phyloP scores from a whole-genome alignment of 37 sponge, comb jelly and placozoan genomes.

The Oopsacas minuta region DNA sequence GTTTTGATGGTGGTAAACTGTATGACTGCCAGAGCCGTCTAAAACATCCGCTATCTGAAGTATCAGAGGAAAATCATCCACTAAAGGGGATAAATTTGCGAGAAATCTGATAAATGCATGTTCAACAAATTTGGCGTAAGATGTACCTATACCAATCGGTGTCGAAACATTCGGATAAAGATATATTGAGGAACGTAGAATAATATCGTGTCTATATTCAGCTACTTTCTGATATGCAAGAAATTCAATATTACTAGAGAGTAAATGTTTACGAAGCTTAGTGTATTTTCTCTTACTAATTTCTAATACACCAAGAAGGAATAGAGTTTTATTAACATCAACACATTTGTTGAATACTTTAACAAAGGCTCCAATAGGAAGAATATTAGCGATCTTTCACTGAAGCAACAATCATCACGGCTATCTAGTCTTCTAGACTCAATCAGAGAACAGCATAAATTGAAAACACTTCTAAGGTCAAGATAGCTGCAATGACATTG shows the following conservation, averaged over 20 bases:
- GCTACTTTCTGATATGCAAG: not conserved
- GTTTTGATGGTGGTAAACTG: not conserved
- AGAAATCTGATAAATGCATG: not conserved
- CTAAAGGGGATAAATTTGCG: too few species aligned
- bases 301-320: too few species aligned
- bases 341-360: not conserved
- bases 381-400: too few species aligned
- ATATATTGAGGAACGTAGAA: not conserved
- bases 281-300: too few species aligned
- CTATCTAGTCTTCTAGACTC: too few species aligned
- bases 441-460: too few species aligned
- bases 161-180: not conserved
- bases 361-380: not conserved
- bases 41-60: not conserved
- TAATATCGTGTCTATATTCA: not conserved
- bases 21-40: slow-evolving; percentile 6
- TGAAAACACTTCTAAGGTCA: too few species aligned
- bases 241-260: not conserved
- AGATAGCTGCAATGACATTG: too few species aligned
- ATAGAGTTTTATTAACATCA: not conserved
- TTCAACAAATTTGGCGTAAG: not conserved
- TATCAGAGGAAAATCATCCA: slow-evolving; percentile 6
- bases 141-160: not conserved
- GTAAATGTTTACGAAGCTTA: not conserved
- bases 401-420: too few species aligned